Percentiles rank a stretch among this genome's conserved stretches.
phyloP scores from a whole-genome alignment of 2,888 invertebrate species.

The Nymphalis c-album region DNA sequence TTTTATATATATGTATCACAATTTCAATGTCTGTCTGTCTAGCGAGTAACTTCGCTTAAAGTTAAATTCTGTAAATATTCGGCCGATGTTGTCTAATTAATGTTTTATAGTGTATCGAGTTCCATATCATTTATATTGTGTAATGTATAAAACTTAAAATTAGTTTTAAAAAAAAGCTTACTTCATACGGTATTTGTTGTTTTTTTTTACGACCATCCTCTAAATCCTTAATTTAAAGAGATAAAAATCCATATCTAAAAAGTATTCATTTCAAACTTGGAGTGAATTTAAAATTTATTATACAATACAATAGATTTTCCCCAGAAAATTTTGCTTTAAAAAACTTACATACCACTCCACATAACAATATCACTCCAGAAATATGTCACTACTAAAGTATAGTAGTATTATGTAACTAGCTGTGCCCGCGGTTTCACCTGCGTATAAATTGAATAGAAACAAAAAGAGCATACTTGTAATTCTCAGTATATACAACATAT shows the following conservation, averaged over 20 bases:
- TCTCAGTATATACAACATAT: no score
- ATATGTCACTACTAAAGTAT: no score
- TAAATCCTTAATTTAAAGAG: neutral
- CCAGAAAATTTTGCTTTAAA: no score
- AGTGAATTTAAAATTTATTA: no score
- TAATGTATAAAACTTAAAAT: conserved; percentile 70
- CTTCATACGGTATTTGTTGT: conserved; percentile 66
- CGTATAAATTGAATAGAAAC: no score
- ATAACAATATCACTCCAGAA: no score
- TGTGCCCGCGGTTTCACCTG: no score
- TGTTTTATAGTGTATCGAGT: conserved; percentile 64
- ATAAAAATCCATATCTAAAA: neutral
- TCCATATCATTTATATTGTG: conserved; percentile 62
- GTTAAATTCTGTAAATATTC: conserved; percentile 57
- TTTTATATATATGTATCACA: neutral
- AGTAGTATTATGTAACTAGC: no score
- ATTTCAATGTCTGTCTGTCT: neutral
- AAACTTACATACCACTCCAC: no score
- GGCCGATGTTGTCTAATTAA: conserved; percentile 52
- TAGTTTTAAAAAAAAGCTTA: conserved; percentile 75
- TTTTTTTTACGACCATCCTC: conserved; percentile 47
- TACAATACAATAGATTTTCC: no score
- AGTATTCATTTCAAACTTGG: no score
- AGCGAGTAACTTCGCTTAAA: conserved; percentile 14
- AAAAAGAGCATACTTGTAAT: no score